These are phyloP conservation scores for Heliangelus exortis DNA, from an alignment of 2,797 vertebrate genomes.

Conservation along the genomic window DNA sequence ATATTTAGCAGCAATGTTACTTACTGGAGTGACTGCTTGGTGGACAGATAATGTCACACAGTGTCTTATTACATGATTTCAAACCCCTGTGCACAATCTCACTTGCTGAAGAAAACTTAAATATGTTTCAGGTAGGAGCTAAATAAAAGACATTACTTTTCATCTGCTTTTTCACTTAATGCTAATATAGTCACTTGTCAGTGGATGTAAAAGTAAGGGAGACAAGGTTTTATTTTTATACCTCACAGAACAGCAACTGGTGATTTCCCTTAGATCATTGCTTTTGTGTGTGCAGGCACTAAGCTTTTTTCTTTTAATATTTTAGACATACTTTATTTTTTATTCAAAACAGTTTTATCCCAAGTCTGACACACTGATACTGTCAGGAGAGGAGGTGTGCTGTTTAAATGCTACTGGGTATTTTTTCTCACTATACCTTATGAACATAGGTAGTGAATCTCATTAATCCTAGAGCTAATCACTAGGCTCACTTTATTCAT, in stretches of 20 bases:
- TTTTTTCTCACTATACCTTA: constrained; percentile 32
- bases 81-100: constrained; percentile 61
- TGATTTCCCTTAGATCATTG: constrained; percentile 75
- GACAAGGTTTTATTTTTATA: constrained; percentile 76
- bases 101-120: constrained; percentile 66
- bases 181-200: constrained; percentile 76
- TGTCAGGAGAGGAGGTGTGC: constrained; percentile 40
- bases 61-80: constrained; percentile 65
- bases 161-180: constrained; percentile 76
- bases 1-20: constrained; percentile 57
- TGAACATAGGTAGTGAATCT: constrained; percentile 41
- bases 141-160: constrained; percentile 75
- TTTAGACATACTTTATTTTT: constrained; percentile 69
- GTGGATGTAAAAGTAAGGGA: constrained; percentile 69
- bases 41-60: constrained; percentile 70
- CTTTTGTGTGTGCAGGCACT: constrained; percentile 58
- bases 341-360: constrained; percentile 73
- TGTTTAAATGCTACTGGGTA: not conserved
- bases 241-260: constrained; percentile 68
- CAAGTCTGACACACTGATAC: constrained; percentile 37
- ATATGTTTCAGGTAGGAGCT: constrained; percentile 70
- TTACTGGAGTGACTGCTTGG: constrained; percentile 56
- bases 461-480: constrained; percentile 55
- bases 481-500: not conserved
- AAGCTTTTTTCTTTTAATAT: constrained; percentile 69